These are phyloP conservation scores for Andrena camellia DNA, from an alignment of 2,888 invertebrate genomes.

Conservation along the genomic window DNA sequence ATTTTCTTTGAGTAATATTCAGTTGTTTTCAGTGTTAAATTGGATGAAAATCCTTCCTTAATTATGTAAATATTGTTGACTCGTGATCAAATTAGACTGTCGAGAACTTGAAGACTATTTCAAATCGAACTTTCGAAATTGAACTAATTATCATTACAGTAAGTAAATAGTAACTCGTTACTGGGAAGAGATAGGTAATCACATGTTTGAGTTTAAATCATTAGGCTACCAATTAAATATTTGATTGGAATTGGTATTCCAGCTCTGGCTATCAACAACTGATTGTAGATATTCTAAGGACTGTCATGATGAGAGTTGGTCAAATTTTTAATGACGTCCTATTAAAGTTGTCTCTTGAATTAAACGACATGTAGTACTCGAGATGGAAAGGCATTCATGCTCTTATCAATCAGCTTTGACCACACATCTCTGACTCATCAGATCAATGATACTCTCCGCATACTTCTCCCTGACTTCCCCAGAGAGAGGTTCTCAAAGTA, in stretches of 20 bases:
- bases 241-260: too few species aligned
- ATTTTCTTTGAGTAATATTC: conserved; percentile 11
- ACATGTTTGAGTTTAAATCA: not conserved
- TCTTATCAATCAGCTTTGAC: conserved; percentile 37
- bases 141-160: not conserved
- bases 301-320: not conserved
- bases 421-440: conserved; percentile 35
- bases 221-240: not conserved
- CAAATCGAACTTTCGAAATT: not conserved
- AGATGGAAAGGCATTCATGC: conserved; percentile 20
- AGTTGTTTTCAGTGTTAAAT: not conserved
- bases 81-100: not conserved
- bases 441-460: conserved; percentile 36
- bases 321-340: not conserved
- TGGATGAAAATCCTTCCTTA: not conserved
- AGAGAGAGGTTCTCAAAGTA: conserved; percentile 31
- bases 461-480: not conserved
- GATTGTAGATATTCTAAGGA: not conserved
- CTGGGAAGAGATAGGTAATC: not conserved
- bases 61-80: not conserved
- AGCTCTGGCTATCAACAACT: not conserved
- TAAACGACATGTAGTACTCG: not conserved
- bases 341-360: not conserved
- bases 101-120: conserved; percentile 7
- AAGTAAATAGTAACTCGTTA: not conserved